Base-by-base conservation (phyloP, 1,140 invertebrate genomes). In the Mizuhopecten yessoensis region DNA sequence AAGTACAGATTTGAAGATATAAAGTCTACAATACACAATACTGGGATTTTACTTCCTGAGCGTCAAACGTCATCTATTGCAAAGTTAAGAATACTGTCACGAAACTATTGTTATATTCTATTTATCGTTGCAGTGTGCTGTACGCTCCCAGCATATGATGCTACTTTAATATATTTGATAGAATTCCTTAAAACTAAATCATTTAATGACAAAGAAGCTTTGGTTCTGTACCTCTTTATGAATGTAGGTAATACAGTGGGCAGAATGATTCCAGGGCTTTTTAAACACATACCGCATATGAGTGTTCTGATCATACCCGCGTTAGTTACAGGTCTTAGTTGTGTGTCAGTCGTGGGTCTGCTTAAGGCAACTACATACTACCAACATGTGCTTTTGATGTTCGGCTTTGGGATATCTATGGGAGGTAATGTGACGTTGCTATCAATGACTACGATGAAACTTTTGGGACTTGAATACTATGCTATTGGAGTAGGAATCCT, bases 401-500 rank as follows among this genome's bases (percentile, higher is more conserved):
- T 29, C 20, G 13, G 36, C 17, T 90, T 87, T 57, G 90, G 90
- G 10, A 34, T 49, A 75, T 87, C 90, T 0, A 45, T 90, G 17
- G 90, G 90, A 20, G 90, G 90, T 57, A 34, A 57, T 87, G 90
- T 90, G 20, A 87, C 90, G 29, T 33, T 88, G 17, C 13, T 90
- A n/a, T 87, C 90, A 0, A 88, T 90, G 29, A 87, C 90, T 0
- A 90, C 90, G 10, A 23, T 87, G 15, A 23, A 88, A 23, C 42
- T 90, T 5, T 86, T 90, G 17, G 90, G 90, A 23, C 39, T 57
- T 9, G 86, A 88, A 29, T 36, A n/a, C 34, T 90, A 90, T 34
- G 34, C 90, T 13, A 57, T 87, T 5, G 90, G 39, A 7, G 29
- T 75, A 23, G 90, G 90, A 34, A 88, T 90, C 11, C 15, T 88